These are phyloP conservation scores for Stegostoma tigrinum DNA, from an alignment of 2,113 vertebrate genomes.

Conservation along the genomic window DNA sequence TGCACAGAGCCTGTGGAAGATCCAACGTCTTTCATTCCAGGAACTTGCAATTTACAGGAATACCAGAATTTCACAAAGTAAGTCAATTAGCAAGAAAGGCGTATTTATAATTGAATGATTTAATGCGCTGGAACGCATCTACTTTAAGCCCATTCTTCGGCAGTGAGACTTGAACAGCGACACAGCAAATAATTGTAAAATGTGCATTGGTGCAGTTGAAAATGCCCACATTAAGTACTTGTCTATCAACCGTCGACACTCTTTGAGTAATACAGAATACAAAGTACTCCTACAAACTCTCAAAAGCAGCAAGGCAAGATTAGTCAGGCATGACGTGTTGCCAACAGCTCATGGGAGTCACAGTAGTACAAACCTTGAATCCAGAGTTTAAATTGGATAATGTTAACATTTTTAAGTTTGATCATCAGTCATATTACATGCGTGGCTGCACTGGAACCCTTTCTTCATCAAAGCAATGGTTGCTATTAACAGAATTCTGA, in stretches of 20 bases:
- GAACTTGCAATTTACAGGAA: background rate
- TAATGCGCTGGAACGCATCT: background rate
- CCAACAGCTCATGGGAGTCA: slow-evolving; percentile 44
- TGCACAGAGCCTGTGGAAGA: background rate
- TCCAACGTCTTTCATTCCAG: background rate
- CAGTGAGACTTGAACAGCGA: slow-evolving; percentile 42
- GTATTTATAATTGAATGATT: background rate
- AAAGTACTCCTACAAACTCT: slow-evolving; percentile 41
- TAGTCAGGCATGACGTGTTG: slow-evolving; percentile 45
- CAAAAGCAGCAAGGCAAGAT: slow-evolving; percentile 41
- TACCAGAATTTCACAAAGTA: background rate
- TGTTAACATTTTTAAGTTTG: slow-evolving; percentile 23
- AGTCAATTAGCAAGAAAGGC: background rate
- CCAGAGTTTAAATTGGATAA: slow-evolving; percentile 20
- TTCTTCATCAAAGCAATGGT: background rate
- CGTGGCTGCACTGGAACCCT: background rate
- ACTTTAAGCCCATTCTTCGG: slow-evolving; percentile 36
- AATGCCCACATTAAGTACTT: slow-evolving; percentile 43
- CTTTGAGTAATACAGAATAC: slow-evolving; percentile 41
- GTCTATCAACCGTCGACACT: slow-evolving; percentile 44
- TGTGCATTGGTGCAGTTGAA: slow-evolving; percentile 40
- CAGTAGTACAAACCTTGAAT: slow-evolving; percentile 40
- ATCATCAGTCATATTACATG: slow-evolving; percentile 1
- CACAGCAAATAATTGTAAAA: slow-evolving; percentile 50
- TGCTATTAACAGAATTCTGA: background rate